Percentiles rank a stretch among this genome's conserved stretches.
phyloP scores from a whole-genome alignment of 23 tunicate species.

The Styela plicata region DNA sequence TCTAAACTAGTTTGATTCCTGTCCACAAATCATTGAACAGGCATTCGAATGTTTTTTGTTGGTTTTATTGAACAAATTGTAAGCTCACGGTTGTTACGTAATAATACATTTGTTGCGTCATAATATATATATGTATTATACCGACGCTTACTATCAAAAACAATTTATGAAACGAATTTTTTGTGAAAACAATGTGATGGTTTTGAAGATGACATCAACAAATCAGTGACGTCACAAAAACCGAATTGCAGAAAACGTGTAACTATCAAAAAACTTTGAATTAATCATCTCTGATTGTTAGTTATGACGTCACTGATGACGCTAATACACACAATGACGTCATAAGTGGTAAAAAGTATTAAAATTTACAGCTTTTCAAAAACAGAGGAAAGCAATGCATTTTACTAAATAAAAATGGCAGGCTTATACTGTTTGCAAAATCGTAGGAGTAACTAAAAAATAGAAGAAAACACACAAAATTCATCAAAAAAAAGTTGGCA shows the following conservation, averaged over 20 bases:
- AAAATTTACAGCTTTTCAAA: too few species aligned
- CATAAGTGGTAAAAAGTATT: background rate
- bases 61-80: background rate
- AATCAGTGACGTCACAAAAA: background rate
- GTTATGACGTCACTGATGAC: too few species aligned
- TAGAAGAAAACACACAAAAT: background rate
- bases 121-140: too few species aligned
- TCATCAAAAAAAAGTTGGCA: background rate
- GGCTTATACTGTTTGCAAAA: background rate
- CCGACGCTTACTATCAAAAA: too few species aligned
- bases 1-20: too few species aligned
- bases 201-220: background rate
- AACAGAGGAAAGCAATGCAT: background rate
- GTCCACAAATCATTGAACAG: too few species aligned
- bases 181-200: too few species aligned
- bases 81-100: background rate
- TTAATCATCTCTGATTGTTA: background rate
- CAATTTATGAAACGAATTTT: too few species aligned
- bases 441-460: background rate
- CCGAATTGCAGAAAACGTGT: background rate
- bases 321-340: too few species aligned
- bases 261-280: background rate
- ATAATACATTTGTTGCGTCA: background rate
- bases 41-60: too few species aligned
- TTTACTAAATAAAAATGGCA: background rate